Evolutionary conservation across 1,140 invertebrate genomes (phyloP).

Genomic region (Ips nitidus): DNA sequence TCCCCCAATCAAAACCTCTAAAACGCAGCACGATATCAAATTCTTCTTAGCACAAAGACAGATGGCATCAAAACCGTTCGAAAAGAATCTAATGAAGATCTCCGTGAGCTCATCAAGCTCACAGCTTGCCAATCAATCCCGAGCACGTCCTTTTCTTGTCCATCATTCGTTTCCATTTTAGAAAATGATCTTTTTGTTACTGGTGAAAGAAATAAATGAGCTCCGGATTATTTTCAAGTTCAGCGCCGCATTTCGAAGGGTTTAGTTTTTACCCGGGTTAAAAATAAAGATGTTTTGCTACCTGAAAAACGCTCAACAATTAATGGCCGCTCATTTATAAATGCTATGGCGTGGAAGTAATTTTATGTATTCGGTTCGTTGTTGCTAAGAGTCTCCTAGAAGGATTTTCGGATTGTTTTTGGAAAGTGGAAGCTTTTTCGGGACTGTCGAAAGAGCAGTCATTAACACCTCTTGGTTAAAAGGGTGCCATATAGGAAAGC

Average conservation of each 20-base stretch:
- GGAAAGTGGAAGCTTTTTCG: too few species aligned
- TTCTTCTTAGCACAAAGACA: slow-evolving; percentile 18
- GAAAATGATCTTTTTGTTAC: slow-evolving; percentile 37
- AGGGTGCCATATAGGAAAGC: slow-evolving; percentile 7
- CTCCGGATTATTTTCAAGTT: slow-evolving; percentile 25
- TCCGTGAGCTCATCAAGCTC: slow-evolving; percentile 47
- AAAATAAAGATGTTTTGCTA: slow-evolving; percentile 35
- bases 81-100: slow-evolving; percentile 47
- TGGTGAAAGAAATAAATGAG: slow-evolving; percentile 33
- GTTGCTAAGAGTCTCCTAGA: not conserved
- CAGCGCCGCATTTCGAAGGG: slow-evolving; percentile 23
- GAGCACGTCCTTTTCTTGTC: slow-evolving; percentile 40
- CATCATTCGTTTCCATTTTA: slow-evolving; percentile 39
- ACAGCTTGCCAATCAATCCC: slow-evolving; percentile 49
- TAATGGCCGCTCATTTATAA: slow-evolving; percentile 30
- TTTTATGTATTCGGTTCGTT: slow-evolving; percentile 13
- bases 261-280: slow-evolving; percentile 24
- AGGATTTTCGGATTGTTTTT: too few species aligned
- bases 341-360: slow-evolving; percentile 17
- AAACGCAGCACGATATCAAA: slow-evolving; percentile 21
- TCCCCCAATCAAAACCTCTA: not conserved
- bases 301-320: slow-evolving; percentile 26
- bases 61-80: slow-evolving; percentile 24
- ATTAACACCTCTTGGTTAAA: not conserved
- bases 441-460: not conserved